Evolutionary conservation across 2,888 invertebrate species (phyloP), one percentile per base, ranked within the genome.

Genomic region (Tryphoninae sp.): DNA sequence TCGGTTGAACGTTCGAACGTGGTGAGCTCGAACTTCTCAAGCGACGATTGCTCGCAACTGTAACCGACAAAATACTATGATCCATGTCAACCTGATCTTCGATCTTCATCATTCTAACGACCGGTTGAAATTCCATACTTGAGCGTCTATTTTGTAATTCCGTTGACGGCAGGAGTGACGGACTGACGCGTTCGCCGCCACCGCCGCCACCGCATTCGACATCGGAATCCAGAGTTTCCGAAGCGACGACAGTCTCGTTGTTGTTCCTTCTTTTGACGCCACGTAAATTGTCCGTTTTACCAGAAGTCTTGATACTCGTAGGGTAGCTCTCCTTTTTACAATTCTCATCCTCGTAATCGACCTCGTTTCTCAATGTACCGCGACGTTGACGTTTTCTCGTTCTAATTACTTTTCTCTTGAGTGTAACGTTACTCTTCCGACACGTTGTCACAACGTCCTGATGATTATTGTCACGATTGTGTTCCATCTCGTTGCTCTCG

Each of bases 61-160:
- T 91, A 22, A 91, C 89, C 80, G 90, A 88, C 22, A 89, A 83
- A 86, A 90, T 89, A 87, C 89, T 89, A 80, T 90, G 90, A 85
- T 92, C 91, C 83, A 90, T 88, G 61, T 91, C 91, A 23, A 90
- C 91, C 80, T 91, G 91, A 84, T 91, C 92, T 83, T 95, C 95
- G 86, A 95, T 94, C 84, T 95, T 94, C 89, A 95, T 94, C 85
- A 95, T 95, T 11, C 95, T 93, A 85, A 95, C 95, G 80, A 94
- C 94, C 0, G 95, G 95, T 89, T 95, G 95, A 88, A 94, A 93
- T 88, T 94, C 94, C 23, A 92, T 91, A 75, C 90, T 91, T 2
- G 91, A 90, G 1, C 91, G 89, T 76, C 90, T 88, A 81, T 92
- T 88, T 77, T 91, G 87, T 9, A 90, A 76, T 22, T 90, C 90